A percentile compares a stretch with the other conserved stretches of the same genome.
These are phyloP conservation scores for Campoletis sonorensis DNA, from an alignment of 1,140 invertebrate genomes.

Conservation along the genomic window DNA sequence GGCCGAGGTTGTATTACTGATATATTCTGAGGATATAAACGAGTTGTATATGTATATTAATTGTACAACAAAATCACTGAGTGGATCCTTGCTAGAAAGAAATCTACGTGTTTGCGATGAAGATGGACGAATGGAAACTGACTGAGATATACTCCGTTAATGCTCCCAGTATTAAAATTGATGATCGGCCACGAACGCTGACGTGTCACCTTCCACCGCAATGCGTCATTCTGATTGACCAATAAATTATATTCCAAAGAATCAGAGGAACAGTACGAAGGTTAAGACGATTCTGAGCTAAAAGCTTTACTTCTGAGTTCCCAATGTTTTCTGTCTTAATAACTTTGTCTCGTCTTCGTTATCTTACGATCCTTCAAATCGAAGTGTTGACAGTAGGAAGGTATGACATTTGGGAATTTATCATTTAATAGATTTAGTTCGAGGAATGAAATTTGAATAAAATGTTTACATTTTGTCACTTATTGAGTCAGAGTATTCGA, in stretches of 20 bases:
- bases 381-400: too few relatives aligned
- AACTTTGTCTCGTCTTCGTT: too few relatives aligned
- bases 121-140: slow-evolving; percentile 8
- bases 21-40: slow-evolving; percentile 23
- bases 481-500: too few relatives aligned
- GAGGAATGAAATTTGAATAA: too few relatives aligned
- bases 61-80: not conserved
- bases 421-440: too few relatives aligned
- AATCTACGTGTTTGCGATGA: not conserved
- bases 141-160: slow-evolving; percentile 20
- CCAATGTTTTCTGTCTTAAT: too few relatives aligned
- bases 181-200: slow-evolving; percentile 72
- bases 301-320: too few relatives aligned
- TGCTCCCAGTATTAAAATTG: slow-evolving; percentile 70
- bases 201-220: slow-evolving; percentile 76
- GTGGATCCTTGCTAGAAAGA: slow-evolving; percentile 26
- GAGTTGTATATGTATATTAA: not conserved
- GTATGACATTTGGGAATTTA: too few relatives aligned
- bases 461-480: too few relatives aligned
- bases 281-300: too few relatives aligned
- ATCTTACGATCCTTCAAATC: too few relatives aligned
- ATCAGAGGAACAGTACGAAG: not conserved
- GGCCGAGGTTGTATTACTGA: slow-evolving; percentile 18
- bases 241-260: slow-evolving; percentile 71
- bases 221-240: slow-evolving; percentile 76